Evolutionary conservation across 2,888 invertebrate species (phyloP), one percentile per base, ranked within the genome.

Genomic region (Scrobipalpa costella): DNA sequence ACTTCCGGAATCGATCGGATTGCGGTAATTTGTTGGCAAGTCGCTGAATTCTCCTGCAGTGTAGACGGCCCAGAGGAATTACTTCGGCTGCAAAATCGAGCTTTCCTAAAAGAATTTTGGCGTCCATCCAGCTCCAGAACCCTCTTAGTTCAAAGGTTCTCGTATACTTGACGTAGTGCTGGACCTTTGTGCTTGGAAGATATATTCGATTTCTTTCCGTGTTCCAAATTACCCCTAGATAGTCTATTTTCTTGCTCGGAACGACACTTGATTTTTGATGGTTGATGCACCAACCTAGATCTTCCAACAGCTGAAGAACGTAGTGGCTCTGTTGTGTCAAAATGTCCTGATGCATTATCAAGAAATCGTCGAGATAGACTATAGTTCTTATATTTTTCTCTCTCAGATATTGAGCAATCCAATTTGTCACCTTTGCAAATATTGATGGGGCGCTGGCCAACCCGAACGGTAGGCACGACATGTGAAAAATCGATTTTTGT

Each of bases 371-470:
- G n/a, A n/a, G n/a, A n/a, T n/a, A 27, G 27, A 27, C 27, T 27
- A 27, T 27, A 5, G 27, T 27, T 27, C 5, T 27, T 2, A 27
- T 5, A 27, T 27, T 27, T 27, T 27, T 2, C 2, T 27, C 5
- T 27, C 27, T 27, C 5, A 58, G 27, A 3, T 44, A 27, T 13
- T n/a, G 11, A 6, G 59, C 40, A 1, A 59, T 2, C 59, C 59
- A 59, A 44, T 59, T 59, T 7, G 59, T 59, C 0, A 59, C 13
- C 13, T 27, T 40, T n/a, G 59, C 59, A 44, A 59, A 59, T 7
- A 15, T 15, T n/a, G 44, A 40, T 8, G 59, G 59, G n/a, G 59
- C 59, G 11, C 40, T 44, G 21, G 59, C 40, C 6, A 59, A 13
- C 2, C 59, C 59, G n/a, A 59, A 59, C 1, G 59, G 59, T 1